Evolutionary conservation across 2,113 vertebrate genomes (phyloP), one percentile per base, ranked within the genome.

Genomic region (Sarotherodon lohbergeri): DNA sequence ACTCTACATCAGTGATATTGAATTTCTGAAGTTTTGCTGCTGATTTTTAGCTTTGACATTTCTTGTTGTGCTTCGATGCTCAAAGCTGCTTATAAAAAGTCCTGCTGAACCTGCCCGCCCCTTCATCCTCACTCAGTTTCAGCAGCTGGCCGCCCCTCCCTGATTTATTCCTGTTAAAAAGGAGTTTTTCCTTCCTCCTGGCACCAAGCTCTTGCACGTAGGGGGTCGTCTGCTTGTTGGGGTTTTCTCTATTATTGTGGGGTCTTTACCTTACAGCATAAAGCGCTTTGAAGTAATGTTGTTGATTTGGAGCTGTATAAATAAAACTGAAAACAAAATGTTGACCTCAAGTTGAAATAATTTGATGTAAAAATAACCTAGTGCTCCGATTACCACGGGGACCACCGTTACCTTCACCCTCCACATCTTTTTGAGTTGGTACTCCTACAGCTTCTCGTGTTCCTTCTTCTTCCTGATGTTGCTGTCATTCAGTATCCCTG

Each of bases 401-500:
- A 36, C 34, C 34, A 12, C n/a, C 0, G 10, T 57, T 0, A 29
- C 56, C 56, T 59, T 59, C 22, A 13, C 22, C 22, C 22, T 56
- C 54, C 56, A 59, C 24, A 59, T 59, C 4, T 3, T 59, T 1
- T 59, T 1, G 2, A 29, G 56, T 9, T 59, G 56, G 24, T 59
- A 16, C 0, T 0, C 0, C 56, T 57, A 0, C 11, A 57, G 24
- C 12, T 57, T 57, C 7, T 57, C 7, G 0, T 29, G 12, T 57
- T 57, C 55, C 24, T 57, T 57, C 22, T 27, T 27, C 12, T 27
- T 27, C 12, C 24, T 29, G 55, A 57, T 57, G 0, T 0, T 27
- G 22, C 55, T 57, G 24, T 27, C 24, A 0, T 57, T 57, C 0
- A 0, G 0, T 0, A 27, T 6, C 6, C 0, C 55, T 57, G 14